Evolutionary conservation across 2,113 vertebrate species (phyloP).

Genomic region (Oncorhynchus kisutch): DNA sequence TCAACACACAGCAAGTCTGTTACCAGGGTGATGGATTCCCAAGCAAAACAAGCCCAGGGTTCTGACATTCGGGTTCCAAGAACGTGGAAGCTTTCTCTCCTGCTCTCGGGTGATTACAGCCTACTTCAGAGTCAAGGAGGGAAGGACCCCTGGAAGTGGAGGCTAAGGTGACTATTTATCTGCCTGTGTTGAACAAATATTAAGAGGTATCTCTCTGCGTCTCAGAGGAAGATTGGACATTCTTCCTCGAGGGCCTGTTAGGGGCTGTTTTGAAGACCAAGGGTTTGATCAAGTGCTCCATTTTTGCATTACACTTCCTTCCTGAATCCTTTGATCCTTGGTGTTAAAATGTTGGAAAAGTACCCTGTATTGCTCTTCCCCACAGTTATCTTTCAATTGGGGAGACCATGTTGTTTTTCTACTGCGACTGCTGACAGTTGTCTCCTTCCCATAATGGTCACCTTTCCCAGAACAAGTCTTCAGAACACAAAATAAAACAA

Average conservation of each 20-base stretch:
- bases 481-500: neutral
- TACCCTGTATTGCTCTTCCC: neutral
- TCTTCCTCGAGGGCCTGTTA: conserved; percentile 42
- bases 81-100: conserved; percentile 33
- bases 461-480: neutral
- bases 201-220: conserved; percentile 30
- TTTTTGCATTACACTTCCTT: conserved; percentile 19
- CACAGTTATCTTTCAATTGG: too few species aligned
- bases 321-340: neutral
- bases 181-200: conserved; percentile 45
- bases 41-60: conserved; percentile 30
- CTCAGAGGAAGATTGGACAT: conserved; percentile 46
- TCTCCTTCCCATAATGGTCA: neutral
- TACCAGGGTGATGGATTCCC: conserved; percentile 32
- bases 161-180: conserved; percentile 62
- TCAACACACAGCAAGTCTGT: neutral
- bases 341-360: neutral
- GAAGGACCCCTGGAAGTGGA: conserved; percentile 54
- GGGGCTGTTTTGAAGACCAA: conserved; percentile 26
- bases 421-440: too few species aligned
- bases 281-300: conserved; percentile 22
- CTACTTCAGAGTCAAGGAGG: conserved; percentile 53
- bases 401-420: too few species aligned
- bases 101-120: conserved; percentile 57
- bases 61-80: conserved; percentile 32